Percentiles rank a stretch among this genome's conserved stretches.
Conservation (phyloP, 64 coral and sea anemone genomes). For the Cladopsammia gracilis region DNA sequence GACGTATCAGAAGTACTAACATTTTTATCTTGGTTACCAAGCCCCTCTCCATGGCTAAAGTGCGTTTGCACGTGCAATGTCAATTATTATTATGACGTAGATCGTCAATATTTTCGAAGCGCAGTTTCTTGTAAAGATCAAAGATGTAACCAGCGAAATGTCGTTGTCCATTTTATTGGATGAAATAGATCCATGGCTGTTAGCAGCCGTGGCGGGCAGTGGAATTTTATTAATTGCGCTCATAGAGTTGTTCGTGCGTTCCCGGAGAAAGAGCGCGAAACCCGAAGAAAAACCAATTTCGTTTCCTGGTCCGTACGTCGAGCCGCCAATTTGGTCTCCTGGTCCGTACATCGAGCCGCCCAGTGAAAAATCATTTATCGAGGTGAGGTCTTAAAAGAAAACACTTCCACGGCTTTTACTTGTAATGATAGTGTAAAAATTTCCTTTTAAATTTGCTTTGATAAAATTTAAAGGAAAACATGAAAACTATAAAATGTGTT, state of each 20-base stretch:
- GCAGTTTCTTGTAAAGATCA: background rate
- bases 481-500: too few species aligned
- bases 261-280: background rate
- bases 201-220: background rate
- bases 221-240: background rate
- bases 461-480: too few species aligned
- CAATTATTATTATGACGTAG: background rate
- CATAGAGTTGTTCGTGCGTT: background rate
- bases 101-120: background rate
- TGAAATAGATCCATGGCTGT: background rate
- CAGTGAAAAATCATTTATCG: background rate
- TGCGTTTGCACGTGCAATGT: background rate
- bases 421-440: too few species aligned
- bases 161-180: background rate
- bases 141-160: background rate
- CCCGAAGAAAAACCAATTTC: background rate
- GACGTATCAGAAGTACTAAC: too few species aligned
- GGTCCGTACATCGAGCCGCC: background rate
- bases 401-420: too few species aligned
- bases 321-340: background rate
- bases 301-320: background rate
- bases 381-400: background rate
- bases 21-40: too few species aligned
- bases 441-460: too few species aligned
- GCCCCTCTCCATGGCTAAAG: background rate